These are phyloP conservation scores for Crossocerus cetratus DNA, from an alignment of 2,888 invertebrate genomes.

Conservation along the genomic window DNA sequence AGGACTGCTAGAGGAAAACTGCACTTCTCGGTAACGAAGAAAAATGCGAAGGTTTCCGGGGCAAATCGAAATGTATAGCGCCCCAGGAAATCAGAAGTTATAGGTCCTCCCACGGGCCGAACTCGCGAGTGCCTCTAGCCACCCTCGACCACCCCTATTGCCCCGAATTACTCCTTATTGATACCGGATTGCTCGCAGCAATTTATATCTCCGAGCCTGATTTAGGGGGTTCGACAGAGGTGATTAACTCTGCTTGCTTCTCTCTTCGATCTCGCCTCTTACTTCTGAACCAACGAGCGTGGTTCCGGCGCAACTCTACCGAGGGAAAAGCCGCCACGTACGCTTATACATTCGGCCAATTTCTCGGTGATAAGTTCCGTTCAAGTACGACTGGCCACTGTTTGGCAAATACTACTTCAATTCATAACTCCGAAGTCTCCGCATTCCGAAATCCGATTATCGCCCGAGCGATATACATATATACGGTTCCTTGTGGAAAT, in stretches of 20 bases:
- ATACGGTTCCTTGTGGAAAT: too few relatives aligned
- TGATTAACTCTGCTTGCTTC: constrained; percentile 36
- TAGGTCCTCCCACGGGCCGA: constrained; percentile 51
- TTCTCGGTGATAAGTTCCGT: too few relatives aligned
- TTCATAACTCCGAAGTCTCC: too few relatives aligned
- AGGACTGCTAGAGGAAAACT: neutral
- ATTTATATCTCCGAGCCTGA: constrained; percentile 62
- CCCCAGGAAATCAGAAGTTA: constrained; percentile 65
- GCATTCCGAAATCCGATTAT: too few relatives aligned
- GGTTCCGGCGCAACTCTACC: too few relatives aligned
- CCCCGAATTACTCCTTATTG: constrained; percentile 66
- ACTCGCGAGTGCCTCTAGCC: constrained; percentile 1
- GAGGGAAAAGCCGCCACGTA: too few relatives aligned
- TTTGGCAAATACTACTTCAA: too few relatives aligned
- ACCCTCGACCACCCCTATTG: constrained; percentile 52
- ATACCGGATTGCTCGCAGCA: constrained; percentile 62
- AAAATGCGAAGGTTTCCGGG: constrained; percentile 55
- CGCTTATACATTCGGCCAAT: too few relatives aligned
- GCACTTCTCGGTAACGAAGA: constrained; percentile 58
- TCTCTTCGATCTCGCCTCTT: constrained; percentile 6
- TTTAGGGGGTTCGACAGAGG: constrained; percentile 38
- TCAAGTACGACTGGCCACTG: too few relatives aligned
- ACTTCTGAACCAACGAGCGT: neutral
- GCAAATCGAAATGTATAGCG: constrained; percentile 66
- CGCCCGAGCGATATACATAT: too few relatives aligned